phyloP scores from a whole-genome alignment of 2,797 vertebrate genomes.

The Tadarida brasiliensis region DNA sequence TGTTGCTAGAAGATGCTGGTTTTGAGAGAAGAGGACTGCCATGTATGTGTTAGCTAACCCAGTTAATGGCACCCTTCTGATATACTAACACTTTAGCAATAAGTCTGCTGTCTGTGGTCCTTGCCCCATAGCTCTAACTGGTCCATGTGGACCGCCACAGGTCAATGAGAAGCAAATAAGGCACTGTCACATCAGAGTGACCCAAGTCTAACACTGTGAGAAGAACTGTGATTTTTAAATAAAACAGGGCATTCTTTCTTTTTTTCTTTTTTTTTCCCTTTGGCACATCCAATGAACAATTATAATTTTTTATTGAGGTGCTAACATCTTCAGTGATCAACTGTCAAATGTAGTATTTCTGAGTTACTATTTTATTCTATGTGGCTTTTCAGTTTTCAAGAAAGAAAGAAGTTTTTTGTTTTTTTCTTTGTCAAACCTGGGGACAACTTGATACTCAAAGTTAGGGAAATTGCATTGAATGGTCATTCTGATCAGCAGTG shows the following conservation, averaged over 20 bases:
- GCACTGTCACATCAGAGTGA: background rate
- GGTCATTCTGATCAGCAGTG: background rate
- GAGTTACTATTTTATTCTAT: constrained; percentile 5
- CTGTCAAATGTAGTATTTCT: background rate
- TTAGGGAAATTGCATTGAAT: background rate
- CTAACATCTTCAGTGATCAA: constrained; percentile 53
- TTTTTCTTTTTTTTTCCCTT: constrained; percentile 35
- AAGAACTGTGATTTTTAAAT: constrained; percentile 62
- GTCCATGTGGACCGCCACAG: background rate
- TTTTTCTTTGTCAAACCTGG: background rate
- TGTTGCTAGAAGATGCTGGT: background rate
- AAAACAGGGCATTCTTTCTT: background rate
- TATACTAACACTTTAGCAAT: constrained; percentile 19
- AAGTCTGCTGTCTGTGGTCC: background rate
- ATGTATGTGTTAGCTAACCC: background rate
- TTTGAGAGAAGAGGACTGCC: constrained; percentile 15
- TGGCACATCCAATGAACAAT: background rate
- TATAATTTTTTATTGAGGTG: constrained; percentile 53
- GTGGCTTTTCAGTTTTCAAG: constrained; percentile 14
- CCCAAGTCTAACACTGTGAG: constrained; percentile 57
- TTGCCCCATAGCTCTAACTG: background rate
- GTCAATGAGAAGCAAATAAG: background rate
- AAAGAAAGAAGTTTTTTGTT: background rate
- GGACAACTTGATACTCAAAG: background rate
- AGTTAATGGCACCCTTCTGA: constrained; percentile 3